Conservation (phyloP, 30 jellyfish, hydroid and myxozoan species). For the Aurelia sp. region DNA sequence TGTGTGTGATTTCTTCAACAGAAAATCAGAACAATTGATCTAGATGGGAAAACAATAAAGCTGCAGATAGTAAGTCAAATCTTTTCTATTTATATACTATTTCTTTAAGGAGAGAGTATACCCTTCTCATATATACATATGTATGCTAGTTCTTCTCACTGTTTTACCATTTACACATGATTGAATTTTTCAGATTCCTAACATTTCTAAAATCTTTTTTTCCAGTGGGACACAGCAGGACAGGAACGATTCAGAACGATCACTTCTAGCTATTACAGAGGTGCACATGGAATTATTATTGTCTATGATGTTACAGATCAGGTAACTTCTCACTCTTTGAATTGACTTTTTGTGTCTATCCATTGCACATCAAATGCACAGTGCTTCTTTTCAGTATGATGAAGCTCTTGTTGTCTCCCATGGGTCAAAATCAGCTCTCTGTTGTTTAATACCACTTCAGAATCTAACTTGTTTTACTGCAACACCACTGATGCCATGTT, state of each 20-base stretch:
- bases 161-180: too few species aligned
- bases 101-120: too few species aligned
- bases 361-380: too few species aligned
- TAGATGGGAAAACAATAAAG: conserved; percentile 98
- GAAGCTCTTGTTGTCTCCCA: too few species aligned
- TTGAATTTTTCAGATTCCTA: too few species aligned
- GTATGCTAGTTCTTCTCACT: too few species aligned
- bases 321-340: conserved; percentile 50
- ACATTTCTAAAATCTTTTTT: neutral
- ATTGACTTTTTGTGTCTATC: neutral
- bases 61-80: conserved; percentile 93
- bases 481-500: too few species aligned
- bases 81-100: neutral
- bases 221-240: conserved; percentile 99
- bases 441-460: too few species aligned
- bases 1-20: conserved; percentile 16
- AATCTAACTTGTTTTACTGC: too few species aligned
- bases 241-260: conserved; percentile 99
- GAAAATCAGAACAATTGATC: conserved; percentile 99
- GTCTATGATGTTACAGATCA: conserved; percentile 99
- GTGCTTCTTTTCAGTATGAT: too few species aligned
- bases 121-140: too few species aligned
- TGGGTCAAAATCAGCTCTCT: too few species aligned
- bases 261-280: conserved; percentile 99
- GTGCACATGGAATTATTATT: conserved; percentile 99